Percentiles rank a stretch among this genome's conserved stretches.
These are phyloP conservation scores for Pelagia noctiluca DNA, from an alignment of 30 jellyfish, hydroid and myxozoan species.

Conservation along the genomic window DNA sequence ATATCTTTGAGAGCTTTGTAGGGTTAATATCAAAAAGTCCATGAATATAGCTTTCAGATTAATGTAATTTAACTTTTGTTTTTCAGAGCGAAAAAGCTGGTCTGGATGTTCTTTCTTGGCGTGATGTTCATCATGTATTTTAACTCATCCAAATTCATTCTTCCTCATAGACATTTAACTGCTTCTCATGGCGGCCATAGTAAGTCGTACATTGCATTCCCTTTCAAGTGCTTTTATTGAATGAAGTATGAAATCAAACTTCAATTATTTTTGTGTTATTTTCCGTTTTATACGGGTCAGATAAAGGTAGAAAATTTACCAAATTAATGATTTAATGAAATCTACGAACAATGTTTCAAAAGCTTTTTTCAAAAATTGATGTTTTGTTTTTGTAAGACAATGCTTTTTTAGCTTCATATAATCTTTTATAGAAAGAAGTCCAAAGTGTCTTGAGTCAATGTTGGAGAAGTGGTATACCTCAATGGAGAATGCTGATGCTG, in stretches of 20 bases:
- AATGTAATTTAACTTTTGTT: neutral
- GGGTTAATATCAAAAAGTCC: too few species aligned
- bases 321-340: too few species aligned
- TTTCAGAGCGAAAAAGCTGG: slow-evolving; percentile 60
- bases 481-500: slow-evolving; percentile 89
- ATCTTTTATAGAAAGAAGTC: slow-evolving; percentile 30
- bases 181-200: slow-evolving; percentile 63
- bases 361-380: too few species aligned
- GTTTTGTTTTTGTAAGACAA: too few species aligned
- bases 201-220: neutral
- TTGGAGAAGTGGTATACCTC: slow-evolving; percentile 67
- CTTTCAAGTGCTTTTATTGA: too few species aligned
- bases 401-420: neutral
- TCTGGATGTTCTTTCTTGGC: slow-evolving; percentile 18
- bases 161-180: slow-evolving; percentile 66
- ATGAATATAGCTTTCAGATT: too few species aligned
- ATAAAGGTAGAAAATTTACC: too few species aligned
- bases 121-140: slow-evolving; percentile 29
- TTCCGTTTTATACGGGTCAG: too few species aligned
- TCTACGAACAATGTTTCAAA: too few species aligned
- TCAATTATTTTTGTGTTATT: too few species aligned
- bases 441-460: slow-evolving; percentile 56
- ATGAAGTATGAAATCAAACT: too few species aligned
- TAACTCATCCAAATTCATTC: slow-evolving; percentile 58
- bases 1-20: too few species aligned